phyloP scores from a whole-genome alignment of 2,888 invertebrate species.

The Sycophila texana region DNA sequence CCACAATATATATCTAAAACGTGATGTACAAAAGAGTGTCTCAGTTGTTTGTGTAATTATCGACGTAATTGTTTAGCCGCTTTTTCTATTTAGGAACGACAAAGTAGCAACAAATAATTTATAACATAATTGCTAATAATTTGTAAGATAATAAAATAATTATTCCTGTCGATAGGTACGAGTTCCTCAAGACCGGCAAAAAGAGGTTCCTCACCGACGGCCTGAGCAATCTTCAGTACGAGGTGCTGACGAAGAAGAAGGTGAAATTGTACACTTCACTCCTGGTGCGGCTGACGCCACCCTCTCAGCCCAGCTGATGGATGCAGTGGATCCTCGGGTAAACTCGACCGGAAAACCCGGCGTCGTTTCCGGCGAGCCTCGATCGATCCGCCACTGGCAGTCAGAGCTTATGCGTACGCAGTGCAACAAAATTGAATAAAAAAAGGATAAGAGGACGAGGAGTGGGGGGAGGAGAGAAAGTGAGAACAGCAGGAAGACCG shows the following conservation, averaged over 20 bases:
- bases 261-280: conserved; percentile 90
- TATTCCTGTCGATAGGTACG: conserved; percentile 81
- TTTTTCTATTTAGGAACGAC: too few species aligned
- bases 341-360: conserved; percentile 25
- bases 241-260: conserved; percentile 81
- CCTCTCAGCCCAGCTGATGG: conserved; percentile 84
- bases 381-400: conserved; percentile 42
- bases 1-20: too few species aligned
- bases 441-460: background rate
- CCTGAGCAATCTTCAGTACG: conserved; percentile 89
- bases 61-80: too few species aligned
- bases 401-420: background rate
- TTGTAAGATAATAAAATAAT: background rate
- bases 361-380: conserved; percentile 30
- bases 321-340: conserved; percentile 69
- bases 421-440: conserved; percentile 3
- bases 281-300: conserved; percentile 84
- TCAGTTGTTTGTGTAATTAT: too few species aligned
- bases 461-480: background rate
- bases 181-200: conserved; percentile 89
- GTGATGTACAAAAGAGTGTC: too few species aligned
- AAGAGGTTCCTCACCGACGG: conserved; percentile 91
- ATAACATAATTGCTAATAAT: too few species aligned
- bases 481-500: too few species aligned
- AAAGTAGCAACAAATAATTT: background rate